Evolutionary conservation across 2,797 vertebrate genomes (phyloP).

Genomic region (Schizopygopsis pylzovi): DNA sequence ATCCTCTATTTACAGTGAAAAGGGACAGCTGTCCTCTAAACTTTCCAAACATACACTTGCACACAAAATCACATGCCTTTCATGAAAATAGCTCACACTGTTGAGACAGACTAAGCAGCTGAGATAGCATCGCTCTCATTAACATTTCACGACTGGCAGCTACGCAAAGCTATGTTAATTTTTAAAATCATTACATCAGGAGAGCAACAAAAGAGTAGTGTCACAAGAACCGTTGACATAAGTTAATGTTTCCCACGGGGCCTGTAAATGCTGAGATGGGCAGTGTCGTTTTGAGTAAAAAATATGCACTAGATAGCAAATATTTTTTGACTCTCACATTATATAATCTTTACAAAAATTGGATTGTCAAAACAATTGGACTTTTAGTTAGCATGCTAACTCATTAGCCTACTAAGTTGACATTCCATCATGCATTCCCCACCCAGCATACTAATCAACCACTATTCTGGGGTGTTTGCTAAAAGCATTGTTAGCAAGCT

Average conservation of each 20-base stretch:
- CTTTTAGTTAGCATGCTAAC: not conserved
- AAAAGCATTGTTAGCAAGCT: not conserved
- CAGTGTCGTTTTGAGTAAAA: not conserved
- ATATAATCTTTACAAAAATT: not conserved
- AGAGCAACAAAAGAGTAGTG: not conserved
- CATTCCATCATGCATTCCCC: not conserved
- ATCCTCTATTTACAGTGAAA: conserved; percentile 35
- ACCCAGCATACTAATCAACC: not conserved
- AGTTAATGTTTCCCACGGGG: not conserved
- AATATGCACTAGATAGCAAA: not conserved
- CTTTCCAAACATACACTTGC: conserved; percentile 20
- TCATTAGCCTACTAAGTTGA: not conserved
- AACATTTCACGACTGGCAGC: conserved; percentile 44
- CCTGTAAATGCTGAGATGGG: not conserved
- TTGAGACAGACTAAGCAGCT: conserved; percentile 35
- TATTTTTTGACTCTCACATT: not conserved
- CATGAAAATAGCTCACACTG: conserved; percentile 17
- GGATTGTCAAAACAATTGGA: not conserved
- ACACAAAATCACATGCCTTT: conserved; percentile 26
- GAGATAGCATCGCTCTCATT: conserved; percentile 39
- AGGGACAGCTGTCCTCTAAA: conserved; percentile 41
- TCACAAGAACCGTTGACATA: conserved; percentile 12
- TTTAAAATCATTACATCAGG: conserved; percentile 27
- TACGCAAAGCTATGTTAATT: conserved; percentile 21
- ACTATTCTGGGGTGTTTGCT: not conserved